Evolutionary conservation across 2,113 vertebrate genomes (phyloP).

Genomic region (Plecotus auritus): DNA sequence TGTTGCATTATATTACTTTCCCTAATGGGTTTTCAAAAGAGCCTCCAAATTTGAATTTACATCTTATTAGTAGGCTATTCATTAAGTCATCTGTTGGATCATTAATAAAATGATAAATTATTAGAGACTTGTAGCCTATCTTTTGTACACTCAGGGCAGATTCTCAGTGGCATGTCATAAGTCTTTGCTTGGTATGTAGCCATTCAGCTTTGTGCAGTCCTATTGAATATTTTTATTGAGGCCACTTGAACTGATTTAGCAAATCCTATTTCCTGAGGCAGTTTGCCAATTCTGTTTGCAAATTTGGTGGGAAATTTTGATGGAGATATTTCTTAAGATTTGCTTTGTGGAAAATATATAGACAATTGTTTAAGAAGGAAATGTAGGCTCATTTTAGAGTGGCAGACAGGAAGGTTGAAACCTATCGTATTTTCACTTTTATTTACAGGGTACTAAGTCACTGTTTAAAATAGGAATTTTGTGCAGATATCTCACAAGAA

Average conservation of each 20-base stretch:
- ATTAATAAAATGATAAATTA: constrained; percentile 30
- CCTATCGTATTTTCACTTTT: constrained; percentile 23
- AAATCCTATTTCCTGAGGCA: constrained; percentile 39
- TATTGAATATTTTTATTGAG: constrained; percentile 17
- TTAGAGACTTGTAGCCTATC: background rate
- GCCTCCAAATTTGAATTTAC: background rate
- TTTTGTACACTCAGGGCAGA: constrained; percentile 14
- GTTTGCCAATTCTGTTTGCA: background rate
- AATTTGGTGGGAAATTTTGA: constrained; percentile 3
- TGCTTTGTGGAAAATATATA: constrained; percentile 13
- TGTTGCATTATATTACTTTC: background rate
- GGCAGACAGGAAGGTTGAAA: background rate
- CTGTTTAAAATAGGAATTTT: constrained; percentile 25
- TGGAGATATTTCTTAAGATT: constrained; percentile 26
- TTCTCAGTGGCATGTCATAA: background rate
- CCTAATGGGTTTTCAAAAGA: background rate
- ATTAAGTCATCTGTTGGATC: background rate
- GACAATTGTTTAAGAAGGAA: constrained; percentile 38
- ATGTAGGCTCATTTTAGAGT: constrained; percentile 24
- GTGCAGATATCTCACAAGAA: constrained; percentile 8
- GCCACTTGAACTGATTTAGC: background rate
- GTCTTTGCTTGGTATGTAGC: background rate
- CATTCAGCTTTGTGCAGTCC: background rate
- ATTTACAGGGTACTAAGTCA: background rate
- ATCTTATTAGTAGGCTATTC: background rate